Base-by-base conservation (phyloP, 2,113 vertebrate species). In the Sander vitreus region DNA sequence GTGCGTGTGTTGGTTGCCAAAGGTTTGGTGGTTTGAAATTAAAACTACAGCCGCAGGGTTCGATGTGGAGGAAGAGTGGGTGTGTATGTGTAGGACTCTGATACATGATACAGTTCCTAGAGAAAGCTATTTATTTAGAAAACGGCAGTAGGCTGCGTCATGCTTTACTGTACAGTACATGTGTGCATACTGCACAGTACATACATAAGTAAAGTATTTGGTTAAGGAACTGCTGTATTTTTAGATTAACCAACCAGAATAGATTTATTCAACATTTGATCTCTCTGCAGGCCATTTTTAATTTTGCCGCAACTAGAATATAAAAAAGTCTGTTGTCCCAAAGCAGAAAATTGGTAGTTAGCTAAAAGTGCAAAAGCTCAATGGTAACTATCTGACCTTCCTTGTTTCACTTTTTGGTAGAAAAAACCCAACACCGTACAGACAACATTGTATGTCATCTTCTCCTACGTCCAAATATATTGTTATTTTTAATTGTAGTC, bases 11-110 rank as follows among this genome's bases (percentile, higher is more conserved):
- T 76, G 54, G 72, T 43, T 33, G 67, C 18, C 27, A 76, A 77
- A 78, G 88, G 65, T 76, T 73, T 71, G 70, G 36, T n/a, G 0
- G 69, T 84, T 85, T 86, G 73, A 86, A 93, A 91, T 80, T 75
- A 88, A 91, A 83, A 71, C 53, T 85, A 70, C 73, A 69, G 58
- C 75, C 58, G 12, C 45, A 30, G 79, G 62, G 80, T 36, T 76
- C 3, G 3, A 58, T 64, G 70, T 76, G 16, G 21, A 71, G 76
- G 25, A 25, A 5, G 53, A 33, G 55, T 71, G 16, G 18, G 68
- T 18, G 57, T 64, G 73, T 55, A 10, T 39, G 57, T 62, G n/a
- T 15, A 23, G 79, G 23, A 25, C 57, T 78, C 69, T 65, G 76
- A 85, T 53, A 76, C 25, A 67, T 58, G 54, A 83, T 70, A 86